Percentiles rank a stretch among this genome's conserved stretches.
Evolutionary conservation across 2,113 vertebrate genomes (phyloP).

Genomic region (Phylloscopus trochilus): DNA sequence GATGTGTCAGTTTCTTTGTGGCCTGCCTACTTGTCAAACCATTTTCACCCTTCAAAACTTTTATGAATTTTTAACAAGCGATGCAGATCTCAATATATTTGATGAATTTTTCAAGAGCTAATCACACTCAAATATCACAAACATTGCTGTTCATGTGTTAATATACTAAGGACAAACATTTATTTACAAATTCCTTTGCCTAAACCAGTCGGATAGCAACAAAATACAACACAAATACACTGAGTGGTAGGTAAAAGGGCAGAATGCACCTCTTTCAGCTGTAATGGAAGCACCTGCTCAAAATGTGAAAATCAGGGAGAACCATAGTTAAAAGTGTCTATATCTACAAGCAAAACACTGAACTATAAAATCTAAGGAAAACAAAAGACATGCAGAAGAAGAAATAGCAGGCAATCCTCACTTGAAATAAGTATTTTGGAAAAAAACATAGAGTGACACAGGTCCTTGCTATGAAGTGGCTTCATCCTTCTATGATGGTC

Average conservation of each 20-base stretch:
- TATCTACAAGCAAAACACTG: background rate
- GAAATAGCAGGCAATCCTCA: background rate
- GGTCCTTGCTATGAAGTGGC: background rate
- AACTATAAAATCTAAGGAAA: background rate
- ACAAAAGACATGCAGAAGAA: background rate
- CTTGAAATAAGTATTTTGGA: background rate
- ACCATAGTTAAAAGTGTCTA: background rate
- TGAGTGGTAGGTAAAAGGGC: background rate
- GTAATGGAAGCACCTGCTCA: background rate
- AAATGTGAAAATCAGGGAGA: background rate
- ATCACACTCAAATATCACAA: slow-evolving; percentile 59
- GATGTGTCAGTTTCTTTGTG: slow-evolving; percentile 76
- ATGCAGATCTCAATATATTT: slow-evolving; percentile 57
- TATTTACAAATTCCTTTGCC: slow-evolving; percentile 57
- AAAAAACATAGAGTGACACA: background rate
- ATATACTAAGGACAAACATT: slow-evolving; percentile 59
- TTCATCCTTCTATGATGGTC: background rate
- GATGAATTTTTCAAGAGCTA: slow-evolving; percentile 72
- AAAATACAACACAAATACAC: slow-evolving; percentile 28
- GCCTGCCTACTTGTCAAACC: slow-evolving; percentile 74
- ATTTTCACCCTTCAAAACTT: slow-evolving; percentile 76
- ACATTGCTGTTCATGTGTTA: slow-evolving; percentile 44
- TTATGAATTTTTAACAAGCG: slow-evolving; percentile 73
- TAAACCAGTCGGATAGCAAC: background rate
- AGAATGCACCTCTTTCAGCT: background rate